Conservation (phyloP, 2,113 vertebrate genomes). For the Suncus etruscus region DNA sequence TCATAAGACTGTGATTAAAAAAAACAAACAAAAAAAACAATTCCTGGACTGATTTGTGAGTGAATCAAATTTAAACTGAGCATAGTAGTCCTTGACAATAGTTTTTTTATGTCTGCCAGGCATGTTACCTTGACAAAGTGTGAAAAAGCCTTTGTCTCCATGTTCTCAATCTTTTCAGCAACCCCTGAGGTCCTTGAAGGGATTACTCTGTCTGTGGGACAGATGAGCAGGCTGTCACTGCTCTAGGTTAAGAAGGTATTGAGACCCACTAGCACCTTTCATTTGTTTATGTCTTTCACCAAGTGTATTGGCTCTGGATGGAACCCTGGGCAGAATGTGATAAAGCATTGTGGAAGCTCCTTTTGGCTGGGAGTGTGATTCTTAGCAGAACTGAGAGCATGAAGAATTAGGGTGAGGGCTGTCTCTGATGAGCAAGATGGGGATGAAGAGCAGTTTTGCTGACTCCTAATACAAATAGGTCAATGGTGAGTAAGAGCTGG, state of each 20-base stretch:
- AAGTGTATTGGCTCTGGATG: background rate
- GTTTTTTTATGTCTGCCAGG: background rate
- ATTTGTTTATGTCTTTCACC: background rate
- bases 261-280: background rate
- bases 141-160: background rate
- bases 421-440: no score
- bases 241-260: background rate
- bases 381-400: no score
- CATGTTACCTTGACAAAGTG: constrained; percentile 29
- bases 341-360: background rate
- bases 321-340: no score
- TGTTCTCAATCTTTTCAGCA: background rate
- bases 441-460: no score
- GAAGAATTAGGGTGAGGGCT: background rate
- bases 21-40: background rate
- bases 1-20: background rate
- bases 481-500: no score
- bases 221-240: background rate
- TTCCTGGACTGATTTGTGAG: background rate
- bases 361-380: no score
- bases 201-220: background rate
- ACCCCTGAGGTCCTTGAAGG: background rate
- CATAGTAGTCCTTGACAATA: background rate
- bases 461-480: no score
- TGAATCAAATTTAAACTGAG: constrained; percentile 16